Conservation (phyloP, 2,113 vertebrate species). For the Benitochromis conjunctus region DNA sequence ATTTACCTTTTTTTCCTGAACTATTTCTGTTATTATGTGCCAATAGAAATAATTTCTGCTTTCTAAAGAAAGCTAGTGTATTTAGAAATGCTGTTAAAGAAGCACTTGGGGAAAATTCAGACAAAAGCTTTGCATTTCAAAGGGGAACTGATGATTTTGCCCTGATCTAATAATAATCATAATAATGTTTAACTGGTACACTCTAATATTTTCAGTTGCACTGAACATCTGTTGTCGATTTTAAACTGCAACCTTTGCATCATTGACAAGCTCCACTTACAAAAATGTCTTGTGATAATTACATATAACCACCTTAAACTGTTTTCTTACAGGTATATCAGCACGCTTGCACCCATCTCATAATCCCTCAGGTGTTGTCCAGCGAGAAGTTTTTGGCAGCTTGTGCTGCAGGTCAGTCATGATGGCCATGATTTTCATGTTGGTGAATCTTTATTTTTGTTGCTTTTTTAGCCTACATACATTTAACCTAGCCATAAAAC, state of each 20-base stretch:
- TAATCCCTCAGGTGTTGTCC: conserved; percentile 79
- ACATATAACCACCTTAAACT: neutral
- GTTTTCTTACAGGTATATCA: conserved; percentile 80
- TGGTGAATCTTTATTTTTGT: neutral
- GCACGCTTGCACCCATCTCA: conserved; percentile 82
- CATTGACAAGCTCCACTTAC: neutral
- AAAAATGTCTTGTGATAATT: neutral
- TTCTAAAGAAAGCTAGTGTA: too few species aligned
- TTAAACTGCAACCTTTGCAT: neutral
- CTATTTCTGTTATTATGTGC: too few species aligned
- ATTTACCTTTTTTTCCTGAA: too few species aligned
- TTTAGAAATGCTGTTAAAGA: neutral
- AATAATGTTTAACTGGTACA: too few species aligned
- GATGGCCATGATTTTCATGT: neutral
- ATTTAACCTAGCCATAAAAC: neutral
- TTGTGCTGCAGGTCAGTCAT: conserved; percentile 87
- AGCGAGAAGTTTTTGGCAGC: conserved; percentile 94
- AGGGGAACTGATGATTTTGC: neutral
- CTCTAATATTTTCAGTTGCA: neutral
- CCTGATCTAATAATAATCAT: neutral
- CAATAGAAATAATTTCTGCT: too few species aligned
- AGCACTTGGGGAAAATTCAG: neutral
- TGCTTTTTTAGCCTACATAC: neutral
- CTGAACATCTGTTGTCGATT: neutral
- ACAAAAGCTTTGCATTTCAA: neutral